Evolutionary conservation across 2,113 vertebrate genomes (phyloP).

Genomic region (Bos javanicus): DNA sequence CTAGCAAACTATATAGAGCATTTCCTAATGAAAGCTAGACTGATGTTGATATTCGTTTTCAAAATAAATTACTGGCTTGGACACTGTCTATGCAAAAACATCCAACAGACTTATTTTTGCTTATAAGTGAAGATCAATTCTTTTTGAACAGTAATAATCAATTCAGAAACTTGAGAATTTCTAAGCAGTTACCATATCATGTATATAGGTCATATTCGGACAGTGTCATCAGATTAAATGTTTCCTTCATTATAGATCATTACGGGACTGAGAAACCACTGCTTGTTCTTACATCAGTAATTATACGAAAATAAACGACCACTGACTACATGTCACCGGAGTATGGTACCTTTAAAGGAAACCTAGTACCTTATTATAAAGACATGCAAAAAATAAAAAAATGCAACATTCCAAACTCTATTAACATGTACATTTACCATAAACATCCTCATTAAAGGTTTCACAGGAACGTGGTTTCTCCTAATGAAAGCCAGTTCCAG

Average conservation of each 20-base stretch:
- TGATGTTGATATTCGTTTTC: neutral
- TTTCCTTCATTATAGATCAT: conserved; percentile 42
- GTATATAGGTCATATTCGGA: conserved; percentile 7
- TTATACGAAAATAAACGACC: conserved; percentile 6
- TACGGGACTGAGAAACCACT: neutral
- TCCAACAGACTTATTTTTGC: neutral
- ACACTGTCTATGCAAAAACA: neutral
- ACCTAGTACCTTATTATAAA: neutral
- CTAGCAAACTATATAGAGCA: neutral
- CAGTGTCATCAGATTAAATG: conserved; percentile 14
- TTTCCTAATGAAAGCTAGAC: neutral
- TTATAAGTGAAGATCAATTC: conserved; percentile 16
- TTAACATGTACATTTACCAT: neutral
- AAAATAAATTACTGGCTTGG: neutral
- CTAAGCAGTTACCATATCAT: neutral
- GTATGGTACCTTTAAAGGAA: conserved; percentile 15
- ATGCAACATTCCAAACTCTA: neutral
- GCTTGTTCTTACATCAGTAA: neutral
- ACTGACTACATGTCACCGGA: neutral
- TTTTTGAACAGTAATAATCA: conserved; percentile 4
- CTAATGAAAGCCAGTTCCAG: neutral
- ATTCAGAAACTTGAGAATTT: conserved; percentile 31
- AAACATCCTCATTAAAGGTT: neutral
- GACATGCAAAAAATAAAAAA: neutral
- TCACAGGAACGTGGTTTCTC: neutral